Conservation (phyloP, 2,113 vertebrate genomes). For the Tachycineta bicolor region DNA sequence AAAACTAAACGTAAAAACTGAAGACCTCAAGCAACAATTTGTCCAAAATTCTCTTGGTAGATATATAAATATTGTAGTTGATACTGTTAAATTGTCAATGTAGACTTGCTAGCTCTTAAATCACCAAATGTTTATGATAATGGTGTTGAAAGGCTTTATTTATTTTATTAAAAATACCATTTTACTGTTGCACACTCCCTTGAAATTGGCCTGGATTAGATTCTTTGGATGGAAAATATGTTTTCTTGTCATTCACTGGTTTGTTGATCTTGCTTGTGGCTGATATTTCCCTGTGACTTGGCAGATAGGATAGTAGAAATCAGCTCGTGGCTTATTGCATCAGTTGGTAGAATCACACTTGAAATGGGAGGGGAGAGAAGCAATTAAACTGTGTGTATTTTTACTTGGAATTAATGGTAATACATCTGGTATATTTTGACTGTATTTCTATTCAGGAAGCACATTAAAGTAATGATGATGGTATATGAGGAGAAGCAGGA, state of each 20-base stretch:
- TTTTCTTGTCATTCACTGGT: neutral
- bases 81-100: neutral
- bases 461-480: neutral
- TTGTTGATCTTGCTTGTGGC: neutral
- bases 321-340: neutral
- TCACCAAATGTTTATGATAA: neutral
- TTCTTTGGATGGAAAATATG: neutral
- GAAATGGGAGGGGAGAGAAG: neutral
- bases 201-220: neutral
- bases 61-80: neutral
- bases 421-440: neutral
- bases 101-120: neutral
- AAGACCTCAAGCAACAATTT: neutral
- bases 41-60: neutral
- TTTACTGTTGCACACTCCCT: neutral
- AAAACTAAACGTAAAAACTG: neutral
- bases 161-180: neutral
- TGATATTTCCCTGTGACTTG: neutral
- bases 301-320: neutral
- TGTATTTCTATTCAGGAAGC: slow-evolving; percentile 9
- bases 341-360: neutral
- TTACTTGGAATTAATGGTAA: neutral
- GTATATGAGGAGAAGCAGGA: neutral
- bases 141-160: neutral
- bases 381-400: neutral